phyloP scores from a whole-genome alignment of 2,888 invertebrate genomes.

The Aphidoletes aphidimyza region DNA sequence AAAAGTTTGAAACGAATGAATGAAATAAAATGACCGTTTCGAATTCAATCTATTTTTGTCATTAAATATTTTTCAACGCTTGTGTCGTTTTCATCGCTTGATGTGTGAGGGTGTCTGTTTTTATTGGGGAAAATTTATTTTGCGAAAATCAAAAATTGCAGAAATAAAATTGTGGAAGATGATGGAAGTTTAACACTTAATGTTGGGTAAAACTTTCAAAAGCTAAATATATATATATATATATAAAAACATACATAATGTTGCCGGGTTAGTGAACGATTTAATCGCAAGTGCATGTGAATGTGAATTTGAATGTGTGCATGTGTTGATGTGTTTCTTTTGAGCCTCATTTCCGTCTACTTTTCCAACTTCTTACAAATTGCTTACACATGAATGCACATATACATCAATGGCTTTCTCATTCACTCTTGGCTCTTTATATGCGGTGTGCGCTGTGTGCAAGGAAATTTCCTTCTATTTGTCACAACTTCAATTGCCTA shows the following conservation, averaged over 20 bases:
- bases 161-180: background rate
- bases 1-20: constrained; percentile 15
- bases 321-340: background rate
- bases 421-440: too few species aligned
- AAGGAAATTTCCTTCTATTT: constrained; percentile 36
- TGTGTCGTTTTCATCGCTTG: background rate
- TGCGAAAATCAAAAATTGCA: too few species aligned
- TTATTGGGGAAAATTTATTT: too few species aligned
- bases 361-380: background rate
- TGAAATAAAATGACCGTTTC: constrained; percentile 4
- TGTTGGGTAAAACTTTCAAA: too few species aligned
- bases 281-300: background rate
- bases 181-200: too few species aligned
- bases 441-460: constrained; percentile 18
- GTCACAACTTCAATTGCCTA: constrained; percentile 36
- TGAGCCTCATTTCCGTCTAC: background rate
- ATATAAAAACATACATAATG: too few species aligned
- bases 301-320: background rate
- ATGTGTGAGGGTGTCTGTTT: background rate
- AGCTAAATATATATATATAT: too few species aligned
- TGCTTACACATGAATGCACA: constrained; percentile 9
- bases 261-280: constrained; percentile 6
- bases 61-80: background rate
- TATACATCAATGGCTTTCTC: constrained; percentile 11
- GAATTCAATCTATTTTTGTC: background rate